Percentiles rank a stretch among this genome's conserved stretches.
Conservation (phyloP, 2,888 invertebrate species). For the Muschampia plurimacula region DNA sequence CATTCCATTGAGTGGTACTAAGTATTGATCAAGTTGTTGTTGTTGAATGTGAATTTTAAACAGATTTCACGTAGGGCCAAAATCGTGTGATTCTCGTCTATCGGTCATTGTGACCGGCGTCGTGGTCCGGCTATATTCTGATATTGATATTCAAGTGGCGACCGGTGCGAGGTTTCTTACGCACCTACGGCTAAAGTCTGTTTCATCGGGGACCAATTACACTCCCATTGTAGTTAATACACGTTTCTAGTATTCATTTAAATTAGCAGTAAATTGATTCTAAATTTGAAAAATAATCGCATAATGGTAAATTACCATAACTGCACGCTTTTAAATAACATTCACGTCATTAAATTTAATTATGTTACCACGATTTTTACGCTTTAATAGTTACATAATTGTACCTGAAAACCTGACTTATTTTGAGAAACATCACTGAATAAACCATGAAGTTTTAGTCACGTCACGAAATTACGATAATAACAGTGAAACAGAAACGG, state of each 20-base stretch:
- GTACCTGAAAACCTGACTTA: constrained; percentile 55
- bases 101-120: constrained; percentile 76
- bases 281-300: constrained; percentile 11
- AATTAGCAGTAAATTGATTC: constrained; percentile 9
- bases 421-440: constrained; percentile 61
- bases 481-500: constrained; percentile 79
- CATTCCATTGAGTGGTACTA: constrained; percentile 75
- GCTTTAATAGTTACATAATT: constrained; percentile 68
- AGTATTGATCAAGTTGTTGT: constrained; percentile 62
- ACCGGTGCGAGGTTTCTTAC: constrained; percentile 70
- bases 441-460: constrained; percentile 73
- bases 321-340: constrained; percentile 33
- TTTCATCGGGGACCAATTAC: constrained; percentile 67
- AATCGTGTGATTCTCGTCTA: constrained; percentile 80
- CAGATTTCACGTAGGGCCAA: constrained; percentile 73
- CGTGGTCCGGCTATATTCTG: constrained; percentile 70
- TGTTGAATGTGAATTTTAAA: constrained; percentile 81
- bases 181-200: constrained; percentile 64
- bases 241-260: not conserved
- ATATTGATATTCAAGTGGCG: constrained; percentile 82
- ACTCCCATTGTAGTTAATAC: constrained; percentile 55
- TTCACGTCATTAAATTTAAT: constrained; percentile 45
- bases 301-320: not conserved
- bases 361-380: constrained; percentile 59
- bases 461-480: constrained; percentile 73